Base-by-base conservation (phyloP, 2,797 vertebrate genomes). In the Aratinga solstitialis region DNA sequence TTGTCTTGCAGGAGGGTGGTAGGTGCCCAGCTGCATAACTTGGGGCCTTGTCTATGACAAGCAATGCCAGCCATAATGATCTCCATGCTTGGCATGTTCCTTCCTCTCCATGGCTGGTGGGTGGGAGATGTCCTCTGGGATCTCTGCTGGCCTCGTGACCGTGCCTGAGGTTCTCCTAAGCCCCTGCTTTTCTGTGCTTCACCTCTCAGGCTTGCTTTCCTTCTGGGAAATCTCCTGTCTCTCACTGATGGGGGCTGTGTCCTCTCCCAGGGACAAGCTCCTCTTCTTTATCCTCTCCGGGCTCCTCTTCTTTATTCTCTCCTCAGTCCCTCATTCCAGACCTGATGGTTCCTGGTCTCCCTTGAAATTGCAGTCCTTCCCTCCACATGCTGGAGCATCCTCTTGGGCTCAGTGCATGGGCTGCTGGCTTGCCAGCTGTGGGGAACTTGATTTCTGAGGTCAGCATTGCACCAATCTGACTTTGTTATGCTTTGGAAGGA, bases 31-130 rank as follows among this genome's bases (percentile, higher is more conserved):
- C 74, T 77, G 45, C 10, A 4, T 0, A 1, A 12, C 53, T 47
- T 1, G 1, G 19, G 20, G 34, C 20, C 48, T 58, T 40, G 40
- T 34, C 34, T 2, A 1, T 18, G 75, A 13, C 1, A 10, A 61
- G 24, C 45, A 32, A 3, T 27, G 27, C 40, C 36, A 47, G 43
- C 50, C 13, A 1, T 40, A 27, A 24, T 47, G 38, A 17, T 22
- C 58, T 4, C 43, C 24, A 16, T 36, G 48, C 63, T 66, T 19
- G 24, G 47, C 1, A 0, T 0, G 0, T 84, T 77, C 32, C 66
- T 62, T 21, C 62, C 48, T 13, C 54, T 61, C 23, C 5, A 0
- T 4, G 36, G 34, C 45, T 53, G 12, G 11, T 19, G 54, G 29
- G 17, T 36, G 42, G 54, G 40, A 20, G 42, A 7, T 19, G 34